phyloP scores from a whole-genome alignment of 2,113 vertebrate genomes.

The Chelonoidis abingdonii region DNA sequence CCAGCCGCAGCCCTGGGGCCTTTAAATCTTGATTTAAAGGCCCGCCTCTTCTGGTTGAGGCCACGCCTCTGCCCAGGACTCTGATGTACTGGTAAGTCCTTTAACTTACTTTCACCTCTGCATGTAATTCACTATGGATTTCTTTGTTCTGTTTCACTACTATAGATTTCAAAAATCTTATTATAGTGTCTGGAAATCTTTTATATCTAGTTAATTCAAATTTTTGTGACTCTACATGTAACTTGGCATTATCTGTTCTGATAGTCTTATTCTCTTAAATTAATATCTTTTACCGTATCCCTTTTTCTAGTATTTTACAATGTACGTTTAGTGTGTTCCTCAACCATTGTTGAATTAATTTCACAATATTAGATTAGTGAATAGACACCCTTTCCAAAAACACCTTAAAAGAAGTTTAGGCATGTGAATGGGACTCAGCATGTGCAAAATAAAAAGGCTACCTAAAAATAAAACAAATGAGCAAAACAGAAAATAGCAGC shows the following conservation, averaged over 20 bases:
- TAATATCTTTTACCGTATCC: no score
- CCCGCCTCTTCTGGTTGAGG: no score
- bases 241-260: background rate
- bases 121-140: background rate
- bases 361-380: background rate
- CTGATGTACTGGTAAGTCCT: no score
- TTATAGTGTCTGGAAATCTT: background rate
- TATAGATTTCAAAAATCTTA: background rate
- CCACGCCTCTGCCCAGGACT: no score
- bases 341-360: background rate
- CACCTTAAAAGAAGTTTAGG: background rate
- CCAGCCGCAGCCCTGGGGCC: no score
- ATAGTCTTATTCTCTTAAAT: no score
- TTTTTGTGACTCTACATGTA: background rate
- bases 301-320: background rate
- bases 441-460: background rate
- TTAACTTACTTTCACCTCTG: no score
- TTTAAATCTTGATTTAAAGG: no score
- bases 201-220: background rate
- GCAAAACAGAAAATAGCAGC: background rate
- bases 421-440: background rate
- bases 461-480: background rate
- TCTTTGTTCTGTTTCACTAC: background rate
- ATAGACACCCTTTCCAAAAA: background rate
- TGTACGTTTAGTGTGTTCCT: background rate